phyloP scores from a whole-genome alignment of 2,888 invertebrate genomes.

The Congeria kusceri region DNA sequence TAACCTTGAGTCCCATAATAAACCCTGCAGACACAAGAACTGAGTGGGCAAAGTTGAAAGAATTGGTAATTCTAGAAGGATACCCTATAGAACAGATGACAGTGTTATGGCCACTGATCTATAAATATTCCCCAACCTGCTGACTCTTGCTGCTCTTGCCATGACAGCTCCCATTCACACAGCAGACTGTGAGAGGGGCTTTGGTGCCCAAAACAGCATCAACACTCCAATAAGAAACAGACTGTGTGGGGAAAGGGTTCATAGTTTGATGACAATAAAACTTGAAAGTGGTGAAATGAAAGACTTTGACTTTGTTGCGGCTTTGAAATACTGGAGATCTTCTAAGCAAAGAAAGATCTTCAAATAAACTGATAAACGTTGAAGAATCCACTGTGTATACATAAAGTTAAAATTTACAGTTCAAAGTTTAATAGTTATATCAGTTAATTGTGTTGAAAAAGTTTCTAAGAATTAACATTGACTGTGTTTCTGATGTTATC shows the following conservation, averaged over 20 bases:
- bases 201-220: slow-evolving; percentile 23
- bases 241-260: no score
- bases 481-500: no score
- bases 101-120: slow-evolving; percentile 18
- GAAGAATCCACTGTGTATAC: no score
- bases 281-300: neutral
- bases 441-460: no score
- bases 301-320: no score
- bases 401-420: no score
- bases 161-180: slow-evolving; percentile 17
- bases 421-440: no score
- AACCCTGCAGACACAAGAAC: slow-evolving; percentile 9
- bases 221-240: slow-evolving; percentile 19
- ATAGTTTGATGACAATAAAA: neutral
- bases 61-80: slow-evolving; percentile 3
- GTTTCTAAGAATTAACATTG: no score
- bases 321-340: no score
- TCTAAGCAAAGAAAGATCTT: no score
- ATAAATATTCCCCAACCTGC: slow-evolving; percentile 25
- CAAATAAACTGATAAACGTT: no score
- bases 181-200: slow-evolving; percentile 23
- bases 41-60: slow-evolving; percentile 27
- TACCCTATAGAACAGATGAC: slow-evolving; percentile 19
- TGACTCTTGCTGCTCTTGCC: slow-evolving; percentile 10
- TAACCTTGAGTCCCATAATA: slow-evolving; percentile 8